Evolutionary conservation across 1,140 invertebrate genomes (phyloP).

Genomic region (Anthonomus grandis): DNA sequence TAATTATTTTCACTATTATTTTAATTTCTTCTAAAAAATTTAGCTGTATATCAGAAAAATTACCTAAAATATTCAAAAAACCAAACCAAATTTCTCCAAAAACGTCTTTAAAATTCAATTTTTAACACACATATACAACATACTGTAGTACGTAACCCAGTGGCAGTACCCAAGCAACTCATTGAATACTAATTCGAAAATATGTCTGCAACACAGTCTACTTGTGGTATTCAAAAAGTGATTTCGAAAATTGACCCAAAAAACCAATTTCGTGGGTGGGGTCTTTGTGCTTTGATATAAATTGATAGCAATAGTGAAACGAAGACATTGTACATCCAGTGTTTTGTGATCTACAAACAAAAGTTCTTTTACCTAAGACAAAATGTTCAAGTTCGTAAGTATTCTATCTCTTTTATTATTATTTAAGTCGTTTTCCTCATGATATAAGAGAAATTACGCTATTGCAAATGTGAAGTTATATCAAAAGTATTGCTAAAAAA

Average conservation of each 20-base stretch:
- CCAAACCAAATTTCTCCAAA: no score
- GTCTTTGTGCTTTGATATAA: background rate
- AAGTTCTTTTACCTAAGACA: background rate
- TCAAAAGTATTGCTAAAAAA: background rate
- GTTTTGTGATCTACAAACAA: conserved; percentile 3
- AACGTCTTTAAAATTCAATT: no score
- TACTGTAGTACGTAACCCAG: no score
- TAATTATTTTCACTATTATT: no score
- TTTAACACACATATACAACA: no score
- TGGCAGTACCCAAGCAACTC: background rate
- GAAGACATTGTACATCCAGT: background rate
- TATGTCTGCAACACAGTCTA: conserved; percentile 1
- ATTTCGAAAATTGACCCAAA: conserved; percentile 14
- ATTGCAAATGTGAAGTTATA: background rate
- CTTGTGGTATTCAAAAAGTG: background rate
- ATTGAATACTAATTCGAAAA: conserved; percentile 1
- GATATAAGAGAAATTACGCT: background rate
- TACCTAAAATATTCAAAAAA: no score
- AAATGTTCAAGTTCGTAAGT: conserved; percentile 49
- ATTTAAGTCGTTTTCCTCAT: background rate
- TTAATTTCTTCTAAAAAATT: no score
- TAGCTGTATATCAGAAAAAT: no score
- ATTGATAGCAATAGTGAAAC: background rate
- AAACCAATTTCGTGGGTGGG: background rate
- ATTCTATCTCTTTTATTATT: conserved; percentile 4